These are phyloP conservation scores for Scolopax mira DNA, from an alignment of 2,113 vertebrate species.

Conservation along the genomic window DNA sequence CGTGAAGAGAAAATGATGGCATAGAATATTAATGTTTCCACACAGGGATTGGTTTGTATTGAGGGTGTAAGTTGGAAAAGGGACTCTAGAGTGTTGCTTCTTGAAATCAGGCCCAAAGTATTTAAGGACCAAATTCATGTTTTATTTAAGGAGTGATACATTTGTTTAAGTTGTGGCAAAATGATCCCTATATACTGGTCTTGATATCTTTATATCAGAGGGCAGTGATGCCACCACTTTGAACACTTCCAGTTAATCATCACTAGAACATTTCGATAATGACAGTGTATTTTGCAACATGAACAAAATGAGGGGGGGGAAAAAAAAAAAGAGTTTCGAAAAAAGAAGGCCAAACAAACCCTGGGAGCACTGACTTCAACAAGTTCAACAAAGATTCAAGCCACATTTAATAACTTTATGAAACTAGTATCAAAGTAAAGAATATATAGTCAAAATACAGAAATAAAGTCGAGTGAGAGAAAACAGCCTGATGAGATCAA, in stretches of 20 bases:
- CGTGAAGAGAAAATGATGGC: constrained; percentile 11
- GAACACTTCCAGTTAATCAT: constrained; percentile 39
- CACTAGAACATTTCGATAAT: constrained; percentile 1
- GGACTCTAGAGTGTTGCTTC: constrained; percentile 3
- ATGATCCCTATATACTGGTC: not conserved
- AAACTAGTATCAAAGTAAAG: constrained; percentile 73
- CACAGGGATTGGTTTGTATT: not conserved
- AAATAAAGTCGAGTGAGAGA: constrained; percentile 48
- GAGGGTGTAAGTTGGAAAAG: constrained; percentile 1
- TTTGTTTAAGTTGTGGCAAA: not conserved
- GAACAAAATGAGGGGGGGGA: not conserved
- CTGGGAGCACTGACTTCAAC: constrained; percentile 51
- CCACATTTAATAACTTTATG: constrained; percentile 70
- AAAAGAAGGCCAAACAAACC: constrained; percentile 1
- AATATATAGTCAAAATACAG: constrained; percentile 69
- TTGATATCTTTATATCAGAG: not conserved
- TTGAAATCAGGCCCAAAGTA: constrained; percentile 54
- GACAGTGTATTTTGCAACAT: not conserved
- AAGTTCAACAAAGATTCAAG: constrained; percentile 57
- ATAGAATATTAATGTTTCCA: not conserved
- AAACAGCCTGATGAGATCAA: constrained; percentile 59
- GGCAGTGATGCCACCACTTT: not conserved
- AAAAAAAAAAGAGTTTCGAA: not conserved
- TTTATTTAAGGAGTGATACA: constrained; percentile 57
- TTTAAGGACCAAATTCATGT: constrained; percentile 35